Percentiles rank a stretch among this genome's conserved stretches.
Conservation (phyloP, 2,113 vertebrate species). For the Anser brachyrhynchus region DNA sequence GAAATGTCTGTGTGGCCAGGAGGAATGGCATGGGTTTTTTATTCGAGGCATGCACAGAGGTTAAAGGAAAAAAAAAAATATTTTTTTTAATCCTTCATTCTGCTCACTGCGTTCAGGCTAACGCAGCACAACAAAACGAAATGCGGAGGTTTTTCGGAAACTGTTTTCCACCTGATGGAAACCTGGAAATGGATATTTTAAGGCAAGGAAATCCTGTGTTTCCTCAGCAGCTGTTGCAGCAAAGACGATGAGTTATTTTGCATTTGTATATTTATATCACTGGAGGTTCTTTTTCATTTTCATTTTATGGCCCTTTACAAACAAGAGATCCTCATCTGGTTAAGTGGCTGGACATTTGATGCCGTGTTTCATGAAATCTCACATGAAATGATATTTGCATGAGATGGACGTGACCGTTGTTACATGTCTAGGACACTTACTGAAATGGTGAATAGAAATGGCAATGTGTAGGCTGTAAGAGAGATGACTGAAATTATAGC, state of each 20-base stretch:
- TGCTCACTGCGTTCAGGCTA: not conserved
- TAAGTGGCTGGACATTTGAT: not conserved
- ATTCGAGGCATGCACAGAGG: not conserved
- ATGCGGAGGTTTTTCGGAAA: not conserved
- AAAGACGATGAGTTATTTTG: slow-evolving; percentile 29
- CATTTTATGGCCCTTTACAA: not conserved
- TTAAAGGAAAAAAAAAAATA: not conserved
- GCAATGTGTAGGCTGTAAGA: not conserved
- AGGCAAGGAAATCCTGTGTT: slow-evolving; percentile 37
- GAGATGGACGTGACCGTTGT: not conserved
- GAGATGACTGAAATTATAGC: not conserved
- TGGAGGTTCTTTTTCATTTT: slow-evolving; percentile 10
- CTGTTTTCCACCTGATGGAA: not conserved
- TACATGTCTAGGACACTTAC: not conserved
- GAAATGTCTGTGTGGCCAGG: not conserved
- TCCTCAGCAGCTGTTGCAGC: slow-evolving; percentile 45
- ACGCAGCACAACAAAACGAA: not conserved
- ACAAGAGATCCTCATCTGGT: not conserved
- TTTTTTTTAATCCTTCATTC: not conserved
- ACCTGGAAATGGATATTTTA: not conserved
- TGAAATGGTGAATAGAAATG: not conserved
- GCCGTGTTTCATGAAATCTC: not conserved
- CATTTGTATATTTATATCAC: slow-evolving; percentile 1
- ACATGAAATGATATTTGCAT: not conserved
- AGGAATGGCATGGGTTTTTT: not conserved